These are phyloP conservation scores for Erpornis zantholeuca DNA, from an alignment of 2,113 vertebrate genomes.

Conservation along the genomic window DNA sequence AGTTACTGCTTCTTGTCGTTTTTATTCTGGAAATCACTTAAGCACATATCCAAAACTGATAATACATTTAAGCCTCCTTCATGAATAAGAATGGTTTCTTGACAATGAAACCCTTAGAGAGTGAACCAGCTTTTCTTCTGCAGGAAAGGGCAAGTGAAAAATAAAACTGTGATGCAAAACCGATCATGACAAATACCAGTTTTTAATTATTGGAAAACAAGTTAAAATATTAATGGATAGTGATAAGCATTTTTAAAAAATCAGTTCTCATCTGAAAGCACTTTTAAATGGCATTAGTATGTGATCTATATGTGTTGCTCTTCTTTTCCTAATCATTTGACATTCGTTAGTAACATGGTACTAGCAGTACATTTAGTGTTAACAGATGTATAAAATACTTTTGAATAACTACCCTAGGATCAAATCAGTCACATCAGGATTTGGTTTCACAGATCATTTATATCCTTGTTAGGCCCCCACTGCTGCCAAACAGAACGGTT, in stretches of 20 bases:
- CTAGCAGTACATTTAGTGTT: background rate
- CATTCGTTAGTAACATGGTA: background rate
- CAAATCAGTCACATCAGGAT: background rate
- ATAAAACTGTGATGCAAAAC: background rate
- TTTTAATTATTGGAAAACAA: background rate
- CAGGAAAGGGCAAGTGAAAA: background rate
- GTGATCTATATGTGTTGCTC: background rate
- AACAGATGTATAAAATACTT: background rate
- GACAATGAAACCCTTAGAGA: background rate
- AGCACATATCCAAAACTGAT: background rate
- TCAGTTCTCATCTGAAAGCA: background rate
- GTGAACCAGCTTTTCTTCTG: background rate
- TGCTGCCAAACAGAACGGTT: background rate
- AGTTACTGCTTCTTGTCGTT: background rate
- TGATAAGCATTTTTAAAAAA: background rate
- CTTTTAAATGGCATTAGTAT: background rate
- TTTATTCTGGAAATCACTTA: background rate
- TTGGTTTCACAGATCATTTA: background rate
- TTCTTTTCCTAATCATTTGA: background rate
- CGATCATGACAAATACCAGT: background rate
- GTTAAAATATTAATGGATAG: background rate
- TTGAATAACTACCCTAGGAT: background rate
- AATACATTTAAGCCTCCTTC: background rate
- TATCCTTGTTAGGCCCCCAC: background rate
- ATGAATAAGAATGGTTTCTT: background rate